Conservation (phyloP, 1,140 invertebrate species). For the Lanistes nyassanus region DNA sequence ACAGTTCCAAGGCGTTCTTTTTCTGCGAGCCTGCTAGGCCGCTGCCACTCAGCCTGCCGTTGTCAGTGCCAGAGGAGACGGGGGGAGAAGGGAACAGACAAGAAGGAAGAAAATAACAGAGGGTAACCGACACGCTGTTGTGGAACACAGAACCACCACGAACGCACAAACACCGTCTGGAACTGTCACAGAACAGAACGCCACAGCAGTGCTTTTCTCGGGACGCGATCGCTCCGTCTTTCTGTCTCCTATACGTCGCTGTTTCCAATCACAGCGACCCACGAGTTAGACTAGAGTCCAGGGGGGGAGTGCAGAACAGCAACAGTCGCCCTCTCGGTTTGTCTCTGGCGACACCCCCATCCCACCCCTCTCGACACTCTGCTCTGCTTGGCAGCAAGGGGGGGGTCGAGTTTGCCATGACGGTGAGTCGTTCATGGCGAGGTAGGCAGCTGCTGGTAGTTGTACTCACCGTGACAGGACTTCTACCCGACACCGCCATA, state of each 20-base stretch:
- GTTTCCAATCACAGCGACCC: no score
- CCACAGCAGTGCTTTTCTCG: neutral
- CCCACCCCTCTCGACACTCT: neutral
- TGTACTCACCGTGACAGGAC: slow-evolving; percentile 27
- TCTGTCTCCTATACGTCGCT: no score
- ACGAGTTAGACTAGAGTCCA: no score
- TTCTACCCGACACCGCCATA: slow-evolving; percentile 31
- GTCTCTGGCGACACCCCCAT: no score
- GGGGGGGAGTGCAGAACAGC: no score
- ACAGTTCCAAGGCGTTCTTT: neutral
- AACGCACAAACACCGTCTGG: neutral
- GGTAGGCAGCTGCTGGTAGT: slow-evolving; percentile 37
- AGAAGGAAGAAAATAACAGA: neutral
- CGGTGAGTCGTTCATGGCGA: slow-evolving; percentile 29
- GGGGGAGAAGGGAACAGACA: neutral
- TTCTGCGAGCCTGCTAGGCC: neutral
- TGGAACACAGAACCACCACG: no score
- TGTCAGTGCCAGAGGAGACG: neutral
- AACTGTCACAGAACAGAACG: neutral
- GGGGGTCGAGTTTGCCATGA: neutral
- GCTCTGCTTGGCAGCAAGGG: neutral
- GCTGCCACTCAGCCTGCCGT: neutral
- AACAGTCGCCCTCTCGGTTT: no score
- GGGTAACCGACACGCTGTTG: neutral
- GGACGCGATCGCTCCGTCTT: no score